Evolutionary conservation across 2,113 vertebrate genomes (phyloP).

Genomic region (Charina bottae): DNA sequence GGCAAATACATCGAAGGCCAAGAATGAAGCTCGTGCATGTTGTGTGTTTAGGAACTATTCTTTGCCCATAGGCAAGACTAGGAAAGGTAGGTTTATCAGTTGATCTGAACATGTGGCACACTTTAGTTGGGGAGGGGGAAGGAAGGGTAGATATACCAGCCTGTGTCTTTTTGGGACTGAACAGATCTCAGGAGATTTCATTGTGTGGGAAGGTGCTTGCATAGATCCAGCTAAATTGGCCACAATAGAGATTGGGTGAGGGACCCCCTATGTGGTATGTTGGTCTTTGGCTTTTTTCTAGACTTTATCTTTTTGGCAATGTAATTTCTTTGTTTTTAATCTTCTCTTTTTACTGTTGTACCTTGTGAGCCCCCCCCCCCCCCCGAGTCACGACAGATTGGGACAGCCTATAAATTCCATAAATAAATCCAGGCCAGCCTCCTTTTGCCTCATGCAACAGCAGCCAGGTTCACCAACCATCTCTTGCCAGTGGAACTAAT

Average conservation of each 20-base stretch:
- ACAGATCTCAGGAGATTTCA: background rate
- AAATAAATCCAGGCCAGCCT: background rate
- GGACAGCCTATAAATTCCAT: background rate
- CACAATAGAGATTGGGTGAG: background rate
- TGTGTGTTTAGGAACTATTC: slow-evolving; percentile 1
- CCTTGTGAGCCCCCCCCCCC: background rate
- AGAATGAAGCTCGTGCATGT: background rate
- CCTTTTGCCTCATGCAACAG: background rate
- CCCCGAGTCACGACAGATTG: background rate
- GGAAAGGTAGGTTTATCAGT: background rate
- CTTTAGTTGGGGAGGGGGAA: background rate
- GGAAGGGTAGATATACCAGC: no score
- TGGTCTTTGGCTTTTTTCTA: background rate
- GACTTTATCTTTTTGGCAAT: background rate
- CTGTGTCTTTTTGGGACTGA: background rate
- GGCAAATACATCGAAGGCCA: slow-evolving; percentile 49
- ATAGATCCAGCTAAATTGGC: background rate
- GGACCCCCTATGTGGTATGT: background rate
- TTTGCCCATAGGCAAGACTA: background rate
- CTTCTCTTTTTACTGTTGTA: background rate
- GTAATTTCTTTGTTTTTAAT: background rate
- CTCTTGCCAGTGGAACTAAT: background rate
- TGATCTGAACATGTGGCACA: background rate
- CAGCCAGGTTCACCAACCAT: background rate
- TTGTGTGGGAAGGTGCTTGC: background rate